Percentiles rank a stretch among this genome's conserved stretches.
Evolutionary conservation across 2,113 vertebrate genomes (phyloP).

Genomic region (Epinephelus cyanopodus): DNA sequence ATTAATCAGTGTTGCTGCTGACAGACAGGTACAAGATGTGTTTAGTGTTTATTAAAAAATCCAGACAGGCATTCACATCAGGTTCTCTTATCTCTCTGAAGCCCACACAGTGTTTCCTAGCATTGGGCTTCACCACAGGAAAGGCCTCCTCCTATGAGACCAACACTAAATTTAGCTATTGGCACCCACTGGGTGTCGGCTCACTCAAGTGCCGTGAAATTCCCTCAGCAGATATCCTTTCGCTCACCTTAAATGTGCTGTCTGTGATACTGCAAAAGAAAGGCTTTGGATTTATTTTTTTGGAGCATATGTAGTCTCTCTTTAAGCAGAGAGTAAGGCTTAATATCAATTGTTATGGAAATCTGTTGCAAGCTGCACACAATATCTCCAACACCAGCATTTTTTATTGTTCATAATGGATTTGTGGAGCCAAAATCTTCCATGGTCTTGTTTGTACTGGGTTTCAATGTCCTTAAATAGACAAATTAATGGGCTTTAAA

Average conservation of each 20-base stretch:
- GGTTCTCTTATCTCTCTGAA: neutral
- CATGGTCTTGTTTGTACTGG: neutral
- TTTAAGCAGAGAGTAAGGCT: conserved; percentile 20
- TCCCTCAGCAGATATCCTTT: conserved; percentile 22
- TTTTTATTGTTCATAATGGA: neutral
- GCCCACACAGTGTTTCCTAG: neutral
- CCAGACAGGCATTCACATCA: neutral
- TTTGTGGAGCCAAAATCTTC: neutral
- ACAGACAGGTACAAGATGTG: neutral
- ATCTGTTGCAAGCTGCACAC: neutral
- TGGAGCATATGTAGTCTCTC: neutral
- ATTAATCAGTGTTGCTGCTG: neutral
- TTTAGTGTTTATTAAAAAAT: conserved; percentile 2
- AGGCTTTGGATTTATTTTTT: conserved; percentile 1
- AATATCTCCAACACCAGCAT: neutral
- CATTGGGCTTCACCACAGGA: conserved; percentile 2
- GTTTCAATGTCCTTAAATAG: neutral
- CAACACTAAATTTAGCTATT: conserved; percentile 13
- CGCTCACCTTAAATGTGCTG: conserved; percentile 6
- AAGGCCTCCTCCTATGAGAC: neutral
- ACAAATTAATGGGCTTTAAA: neutral
- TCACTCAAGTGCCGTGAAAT: conserved; percentile 20
- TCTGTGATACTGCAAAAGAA: neutral
- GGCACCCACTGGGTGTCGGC: conserved; percentile 18
- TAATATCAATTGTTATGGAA: conserved; percentile 19